Percentiles rank a stretch among this genome's conserved stretches.
Conservation (phyloP, 2,888 invertebrate species). For the Chymomyza procnemis region DNA sequence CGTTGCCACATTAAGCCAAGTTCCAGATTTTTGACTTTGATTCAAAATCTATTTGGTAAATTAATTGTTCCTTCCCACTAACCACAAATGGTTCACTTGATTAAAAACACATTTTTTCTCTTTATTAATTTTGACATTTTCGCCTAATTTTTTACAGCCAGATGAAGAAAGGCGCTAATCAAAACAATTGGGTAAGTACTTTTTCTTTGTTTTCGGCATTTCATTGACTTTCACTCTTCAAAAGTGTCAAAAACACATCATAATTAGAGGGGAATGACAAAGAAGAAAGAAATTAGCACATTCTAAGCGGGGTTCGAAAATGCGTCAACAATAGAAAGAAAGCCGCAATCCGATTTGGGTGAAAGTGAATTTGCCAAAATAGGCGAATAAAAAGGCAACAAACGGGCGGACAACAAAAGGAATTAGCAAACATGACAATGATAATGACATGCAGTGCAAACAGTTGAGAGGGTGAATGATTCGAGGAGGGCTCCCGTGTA, state of each 20-base stretch:
- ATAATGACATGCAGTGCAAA: conserved; percentile 44
- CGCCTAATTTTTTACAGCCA: not conserved
- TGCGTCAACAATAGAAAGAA: conserved; percentile 15
- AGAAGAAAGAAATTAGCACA: conserved; percentile 55
- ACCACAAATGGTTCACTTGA: not conserved
- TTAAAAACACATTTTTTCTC: not conserved
- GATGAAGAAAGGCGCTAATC: not conserved
- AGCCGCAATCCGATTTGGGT: conserved; percentile 43
- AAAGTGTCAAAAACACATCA: conserved; percentile 60
- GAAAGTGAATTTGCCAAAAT: conserved; percentile 58
- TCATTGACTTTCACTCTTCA: conserved; percentile 9
- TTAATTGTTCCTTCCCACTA: not conserved
- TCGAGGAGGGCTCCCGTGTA: conserved; percentile 6
- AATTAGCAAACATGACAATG: conserved; percentile 72
- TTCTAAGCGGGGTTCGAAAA: conserved; percentile 32
- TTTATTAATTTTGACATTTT: not conserved
- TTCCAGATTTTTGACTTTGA: too few species aligned
- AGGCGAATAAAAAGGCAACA: conserved; percentile 26
- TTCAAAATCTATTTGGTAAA: too few species aligned
- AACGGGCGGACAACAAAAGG: conserved; percentile 52
- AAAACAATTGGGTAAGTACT: not conserved
- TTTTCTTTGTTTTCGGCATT: not conserved
- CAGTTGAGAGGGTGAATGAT: conserved; percentile 17
- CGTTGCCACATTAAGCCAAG: too few species aligned
- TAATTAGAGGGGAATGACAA: conserved; percentile 55